Percentiles rank a stretch among this genome's conserved stretches.
Evolutionary conservation across 2,888 invertebrate genomes (phyloP).

Genomic region (Nudaria mundana): DNA sequence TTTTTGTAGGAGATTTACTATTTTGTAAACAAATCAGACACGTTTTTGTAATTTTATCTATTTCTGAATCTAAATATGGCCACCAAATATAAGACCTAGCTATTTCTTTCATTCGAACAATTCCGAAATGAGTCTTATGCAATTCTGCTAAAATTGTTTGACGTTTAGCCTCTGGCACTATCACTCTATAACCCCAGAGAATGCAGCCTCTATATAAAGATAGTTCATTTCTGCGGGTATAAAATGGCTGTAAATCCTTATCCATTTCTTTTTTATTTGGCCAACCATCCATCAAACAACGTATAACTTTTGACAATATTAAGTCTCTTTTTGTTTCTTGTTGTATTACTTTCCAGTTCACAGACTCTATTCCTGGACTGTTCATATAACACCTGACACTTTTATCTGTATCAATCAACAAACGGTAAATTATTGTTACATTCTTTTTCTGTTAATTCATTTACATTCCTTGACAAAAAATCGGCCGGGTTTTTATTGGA

Average conservation of each 20-base stretch:
- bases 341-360: background rate
- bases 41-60: background rate
- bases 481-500: background rate
- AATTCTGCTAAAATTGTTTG: background rate
- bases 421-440: background rate
- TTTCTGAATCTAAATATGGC: background rate
- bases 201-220: background rate
- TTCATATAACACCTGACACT: background rate
- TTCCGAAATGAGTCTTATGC: conserved; percentile 1
- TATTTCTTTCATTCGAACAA: conserved; percentile 1
- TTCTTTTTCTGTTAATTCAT: background rate
- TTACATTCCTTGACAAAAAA: background rate
- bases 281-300: background rate
- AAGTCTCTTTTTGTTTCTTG: background rate
- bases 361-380: background rate
- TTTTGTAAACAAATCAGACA: background rate
- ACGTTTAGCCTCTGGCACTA: background rate
- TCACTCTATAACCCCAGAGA: background rate
- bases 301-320: background rate
- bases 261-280: background rate
- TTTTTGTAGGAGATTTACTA: background rate
- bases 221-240: background rate
- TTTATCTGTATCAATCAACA: background rate
- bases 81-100: conserved; percentile 4
- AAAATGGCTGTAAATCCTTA: background rate